phyloP scores from a whole-genome alignment of 2,888 invertebrate genomes.

The Phania funesta region DNA sequence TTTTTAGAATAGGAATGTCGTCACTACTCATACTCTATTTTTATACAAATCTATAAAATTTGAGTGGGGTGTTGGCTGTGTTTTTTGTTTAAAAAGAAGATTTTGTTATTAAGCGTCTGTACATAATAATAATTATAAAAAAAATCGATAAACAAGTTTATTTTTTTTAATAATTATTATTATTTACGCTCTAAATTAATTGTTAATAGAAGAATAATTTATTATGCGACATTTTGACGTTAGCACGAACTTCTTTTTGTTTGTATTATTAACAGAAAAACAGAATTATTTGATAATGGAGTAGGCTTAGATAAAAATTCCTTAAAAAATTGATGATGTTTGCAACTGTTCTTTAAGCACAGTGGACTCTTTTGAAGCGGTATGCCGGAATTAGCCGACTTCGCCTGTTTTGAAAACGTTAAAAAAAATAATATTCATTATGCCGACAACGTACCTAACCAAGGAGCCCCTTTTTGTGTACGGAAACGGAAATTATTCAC shows the following conservation, averaged over 20 bases:
- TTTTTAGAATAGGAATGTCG: constrained; percentile 7
- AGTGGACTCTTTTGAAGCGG: no score
- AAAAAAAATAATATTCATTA: no score
- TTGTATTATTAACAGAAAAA: neutral
- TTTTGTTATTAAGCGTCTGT: no score
- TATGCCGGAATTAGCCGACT: no score
- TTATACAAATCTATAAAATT: neutral
- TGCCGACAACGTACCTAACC: no score
- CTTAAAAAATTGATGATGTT: no score
- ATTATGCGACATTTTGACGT: constrained; percentile 48
- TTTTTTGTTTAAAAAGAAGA: neutral
- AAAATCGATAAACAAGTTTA: constrained; percentile 32
- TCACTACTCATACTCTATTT: neutral
- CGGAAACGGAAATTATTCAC: no score
- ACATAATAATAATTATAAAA: constrained; percentile 21
- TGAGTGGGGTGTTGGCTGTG: neutral
- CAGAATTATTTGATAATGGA: no score
- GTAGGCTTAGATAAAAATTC: no score
- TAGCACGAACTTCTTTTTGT: neutral
- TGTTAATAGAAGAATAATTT: neutral
- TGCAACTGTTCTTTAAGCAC: no score
- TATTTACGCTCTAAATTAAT: constrained; percentile 17
- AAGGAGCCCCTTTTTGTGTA: no score
- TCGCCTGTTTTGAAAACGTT: no score
- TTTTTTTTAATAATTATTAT: constrained; percentile 27